Base-by-base conservation (phyloP, 2,888 invertebrate genomes). In the Rhingia campestris region DNA sequence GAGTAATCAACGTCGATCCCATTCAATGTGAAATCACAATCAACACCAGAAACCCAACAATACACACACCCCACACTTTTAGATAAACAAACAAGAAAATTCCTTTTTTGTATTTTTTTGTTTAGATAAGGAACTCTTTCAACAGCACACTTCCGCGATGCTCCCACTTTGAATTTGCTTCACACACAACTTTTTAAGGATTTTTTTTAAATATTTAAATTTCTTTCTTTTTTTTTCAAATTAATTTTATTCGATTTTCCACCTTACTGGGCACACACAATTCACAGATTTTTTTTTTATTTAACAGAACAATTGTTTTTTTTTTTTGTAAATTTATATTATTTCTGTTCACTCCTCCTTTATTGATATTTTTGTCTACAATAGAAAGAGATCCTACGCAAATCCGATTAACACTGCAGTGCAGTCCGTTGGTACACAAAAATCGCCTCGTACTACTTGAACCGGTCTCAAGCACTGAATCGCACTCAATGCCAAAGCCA, bases 381-480 rank as follows among this genome's bases (percentile, higher is more conserved):
- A 35, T 37, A 58, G 33, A 39, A 32, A 47, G 56, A 51, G 51
- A 41, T 77, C 45, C 45, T 70, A 54, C 53, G 54, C 30, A 66
- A 66, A 70, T 70, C 66, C 63, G 75, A 75, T 59, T 59, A 54
- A 54, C 49, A 82, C 67, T 79, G 73, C 64, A 58, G 69, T 33
- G 64, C 70, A 66, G 66, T 84, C 84, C 70, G 84, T 56, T 70
- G 35, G 51, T 37, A 70, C 66, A 66, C 69, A 66, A 59, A 69
- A 80, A 84, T 84, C 66, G 74, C 67, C 69, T 79, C 79, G 82
- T 79, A 84, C 89, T 89, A 88, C 88, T 88, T 88, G 89, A 89
- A 89, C 89, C 89, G 89, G 89, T 89, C 88, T 89, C 88, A 88
- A 88, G 88, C 88, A 90, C 89, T 88, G 89, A 89, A 89, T 88